Base-by-base conservation (phyloP, 2,113 vertebrate species). In the Ammodramus savannarum region DNA sequence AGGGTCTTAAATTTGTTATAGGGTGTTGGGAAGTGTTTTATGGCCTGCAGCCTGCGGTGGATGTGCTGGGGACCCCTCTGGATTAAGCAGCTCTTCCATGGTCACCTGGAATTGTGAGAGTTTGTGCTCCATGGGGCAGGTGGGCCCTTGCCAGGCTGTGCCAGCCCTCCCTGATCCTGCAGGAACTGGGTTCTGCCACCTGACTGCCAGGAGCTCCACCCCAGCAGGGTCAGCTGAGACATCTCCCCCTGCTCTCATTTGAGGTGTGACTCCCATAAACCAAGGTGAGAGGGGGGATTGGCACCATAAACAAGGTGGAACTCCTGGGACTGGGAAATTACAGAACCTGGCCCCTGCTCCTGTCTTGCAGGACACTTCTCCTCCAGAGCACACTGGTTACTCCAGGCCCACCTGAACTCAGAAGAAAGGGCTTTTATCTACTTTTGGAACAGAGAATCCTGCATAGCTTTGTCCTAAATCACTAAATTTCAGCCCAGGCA, bases 21-120 rank as follows among this genome's bases (percentile, higher is more conserved):
- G 94, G 96, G 94, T 97, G 96, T 96, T 59, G 92, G 94, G 83
- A 97, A 96, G 96, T 97, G 95, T 96, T 97, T 97, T 97, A 97
- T 5, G 13, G 95, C 92, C 83, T 77, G 90, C 75, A 93, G 95
- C 54, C 80, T n/a, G 79, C 51, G 2, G 41, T 90, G 90, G 95
- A 84, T 90, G 88, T 95, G 92, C 95, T 31, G 94, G 85, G 68
- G 88, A 95, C 85, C 92, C 51, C 68, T 85, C 92, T 80, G 94
- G 82, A 43, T 77, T 48, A 49, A 86, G 85, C 46, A 2, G 94
- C 94, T 92, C 22, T 80, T 95, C 71, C 88, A 4, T 46, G 90
- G 88, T 96, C 95, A 95, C 95, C 94, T 96, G 95, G 46, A 94
- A 95, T 80, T 86, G 75, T 2, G 17, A 44, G 81, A 0, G 93